Conservation (phyloP, 2,888 invertebrate species). For the Tortrix viridana region DNA sequence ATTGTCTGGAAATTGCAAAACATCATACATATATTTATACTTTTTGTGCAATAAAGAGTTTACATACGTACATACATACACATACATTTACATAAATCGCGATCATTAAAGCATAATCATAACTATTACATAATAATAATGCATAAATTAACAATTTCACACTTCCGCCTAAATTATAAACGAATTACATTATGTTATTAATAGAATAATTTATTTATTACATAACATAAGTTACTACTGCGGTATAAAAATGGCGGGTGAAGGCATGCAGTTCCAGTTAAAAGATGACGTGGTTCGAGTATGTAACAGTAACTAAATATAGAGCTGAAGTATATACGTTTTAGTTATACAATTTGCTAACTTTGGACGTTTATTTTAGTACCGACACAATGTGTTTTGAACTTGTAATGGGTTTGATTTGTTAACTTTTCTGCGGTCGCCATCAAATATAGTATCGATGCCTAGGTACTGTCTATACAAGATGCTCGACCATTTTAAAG, state of each 20-base stretch:
- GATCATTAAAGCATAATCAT: slow-evolving; percentile 20
- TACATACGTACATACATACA: no score
- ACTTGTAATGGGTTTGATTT: no score
- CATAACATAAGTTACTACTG: slow-evolving; percentile 19
- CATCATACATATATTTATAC: neutral
- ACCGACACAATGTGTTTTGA: no score
- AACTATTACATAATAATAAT: slow-evolving; percentile 24
- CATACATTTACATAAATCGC: slow-evolving; percentile 10
- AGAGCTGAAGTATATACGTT: neutral
- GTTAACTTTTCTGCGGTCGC: no score
- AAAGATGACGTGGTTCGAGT: slow-evolving; percentile 13
- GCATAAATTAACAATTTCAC: slow-evolving; percentile 22
- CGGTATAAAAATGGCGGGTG: no score
- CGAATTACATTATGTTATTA: slow-evolving; percentile 29
- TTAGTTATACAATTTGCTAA: neutral
- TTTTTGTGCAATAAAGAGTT: no score
- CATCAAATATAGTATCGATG: no score
- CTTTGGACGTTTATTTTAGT: no score
- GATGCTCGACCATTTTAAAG: no score
- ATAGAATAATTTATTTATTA: slow-evolving; percentile 30
- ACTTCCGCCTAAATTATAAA: slow-evolving; percentile 35
- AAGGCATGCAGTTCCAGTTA: slow-evolving; percentile 11
- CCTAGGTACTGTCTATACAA: no score
- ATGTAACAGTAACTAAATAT: slow-evolving; percentile 4
- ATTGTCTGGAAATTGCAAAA: no score